A percentile compares a stretch with the other conserved stretches of the same genome.
phyloP scores from a whole-genome alignment of 2,888 invertebrate genomes.

The Mythimna vitellina region DNA sequence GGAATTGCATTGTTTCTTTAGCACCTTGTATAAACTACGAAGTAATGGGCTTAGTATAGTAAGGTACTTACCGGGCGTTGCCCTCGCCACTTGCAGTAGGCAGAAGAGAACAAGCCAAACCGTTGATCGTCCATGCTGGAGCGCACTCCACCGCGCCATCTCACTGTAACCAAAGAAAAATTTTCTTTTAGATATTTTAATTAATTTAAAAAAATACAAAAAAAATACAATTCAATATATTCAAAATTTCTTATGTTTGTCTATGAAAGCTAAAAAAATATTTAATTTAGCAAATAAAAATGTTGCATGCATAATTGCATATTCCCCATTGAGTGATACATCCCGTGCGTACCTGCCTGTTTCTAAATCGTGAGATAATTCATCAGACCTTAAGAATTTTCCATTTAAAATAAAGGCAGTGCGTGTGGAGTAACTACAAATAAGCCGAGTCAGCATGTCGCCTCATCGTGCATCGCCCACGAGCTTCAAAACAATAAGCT shows the following conservation, averaged over 20 bases:
- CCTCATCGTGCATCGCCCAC: constrained; percentile 20
- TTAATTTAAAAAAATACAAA: too few relatives aligned
- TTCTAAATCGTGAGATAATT: too few relatives aligned
- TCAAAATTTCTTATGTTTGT: too few relatives aligned
- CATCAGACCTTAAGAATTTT: too few relatives aligned
- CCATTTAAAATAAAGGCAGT: too few relatives aligned
- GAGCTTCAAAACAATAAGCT: constrained; percentile 7
- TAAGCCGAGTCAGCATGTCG: background rate
- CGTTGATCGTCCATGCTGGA: constrained; percentile 80
- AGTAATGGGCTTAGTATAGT: background rate
- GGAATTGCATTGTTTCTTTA: background rate
- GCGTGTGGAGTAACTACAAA: background rate
- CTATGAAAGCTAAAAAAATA: too few relatives aligned
- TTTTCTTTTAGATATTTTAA: constrained; percentile 1
- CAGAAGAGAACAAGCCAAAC: constrained; percentile 81
- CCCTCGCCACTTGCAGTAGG: constrained; percentile 77
- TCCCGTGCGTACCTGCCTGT: too few relatives aligned
- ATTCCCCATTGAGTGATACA: too few relatives aligned
- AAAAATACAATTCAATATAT: too few relatives aligned
- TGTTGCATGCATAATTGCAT: too few relatives aligned
- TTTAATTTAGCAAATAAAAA: too few relatives aligned
- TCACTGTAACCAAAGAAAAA: constrained; percentile 82
- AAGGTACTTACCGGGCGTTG: constrained; percentile 83
- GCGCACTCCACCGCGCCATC: constrained; percentile 88
- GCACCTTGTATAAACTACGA: background rate